Evolutionary conservation across 2,113 vertebrate species (phyloP), one percentile per base, ranked within the genome.

Genomic region (Neogale vison): DNA sequence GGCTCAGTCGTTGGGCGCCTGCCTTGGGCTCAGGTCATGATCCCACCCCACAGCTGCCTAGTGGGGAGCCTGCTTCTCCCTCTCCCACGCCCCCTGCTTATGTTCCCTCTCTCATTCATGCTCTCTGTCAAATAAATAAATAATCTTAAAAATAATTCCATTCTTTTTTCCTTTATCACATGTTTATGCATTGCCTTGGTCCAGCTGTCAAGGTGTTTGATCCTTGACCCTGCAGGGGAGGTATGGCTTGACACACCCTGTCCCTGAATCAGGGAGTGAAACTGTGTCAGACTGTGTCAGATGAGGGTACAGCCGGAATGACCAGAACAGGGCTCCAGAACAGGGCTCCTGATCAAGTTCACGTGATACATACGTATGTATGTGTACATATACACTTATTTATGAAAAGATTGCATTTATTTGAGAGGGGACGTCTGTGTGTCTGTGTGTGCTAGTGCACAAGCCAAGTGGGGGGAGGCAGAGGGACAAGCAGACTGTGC

Each of bases 211-310:
- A 65, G 47, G 26, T 59, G 9, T 86, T 76, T 77, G 81, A 65
- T n/a, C n/a, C 34, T 84, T 18, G 3, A 6, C 7, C 26, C 29
- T 55, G 21, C 59, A 4, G 8, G 18, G 3, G 59, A 52, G 26
- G 17, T 8, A 0, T 13, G 39, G 42, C 42, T 63, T 1, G 4
- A n/a, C 14, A 7, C 47, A 6, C 4, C n/a, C 18, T 14, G 0
- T 57, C 55, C 59, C n/a, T 77, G 4, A 21, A 26, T 74, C 24
- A 21, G 63, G 23, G 20, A 26, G 63, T 29, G 82, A 61, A 52
- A 14, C 42, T 39, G 8, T 74, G 47, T 55, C 52, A 55, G 84
- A 12, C 84, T 24, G 36, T 6, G 13, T 63, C 11, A 4, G 11
- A 14, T 55, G 67, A 11, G 14, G 8, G 36, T 77, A n/a, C 4